Base-by-base conservation (phyloP, 1,140 invertebrate species). In the Drosophila sulfurigaster region DNA sequence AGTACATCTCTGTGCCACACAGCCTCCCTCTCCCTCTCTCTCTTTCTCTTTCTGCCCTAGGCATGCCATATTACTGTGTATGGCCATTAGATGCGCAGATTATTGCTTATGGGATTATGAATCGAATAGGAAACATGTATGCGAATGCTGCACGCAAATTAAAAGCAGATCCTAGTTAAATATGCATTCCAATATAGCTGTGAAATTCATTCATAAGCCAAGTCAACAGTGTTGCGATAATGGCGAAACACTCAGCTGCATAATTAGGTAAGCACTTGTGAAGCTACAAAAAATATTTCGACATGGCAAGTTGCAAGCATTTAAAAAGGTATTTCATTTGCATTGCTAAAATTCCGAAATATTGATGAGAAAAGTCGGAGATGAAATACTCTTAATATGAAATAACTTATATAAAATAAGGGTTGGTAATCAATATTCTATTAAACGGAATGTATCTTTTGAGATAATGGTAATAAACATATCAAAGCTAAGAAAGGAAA, bases 31-130 rank as follows among this genome's bases (percentile, higher is more conserved):
- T 25, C 20, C 3, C 16, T 20, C 20, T 25, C 20, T 25, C 20
- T 25, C 2, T 20, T 25, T 25, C 20, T 25, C 20, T 25, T 69
- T 48, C 54, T 63, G 49, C 30, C 13, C 52, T 30, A 35, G 11
- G 35, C 49, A 45, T 65, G 48, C 48, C 43, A 73, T 46, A 5
- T 65, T 45, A 48, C 54, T 48, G 68, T 57, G 20, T 48, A 60
- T 66, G 41, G 32, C 64, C 54, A 60, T 59, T 60, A 59, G 67
- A 62, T 70, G 60, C 51, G 60, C 56, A 52, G 46, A 63, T 80
- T 77, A 48, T 64, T 43, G 48, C 79, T 45, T 56, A 7, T 73
- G 54, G 45, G 60, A 52, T 79, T 79, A 79, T 75, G 45, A 58
- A n/a, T 13, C 35, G 25, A 45, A 54, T 72, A 16, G 51, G 43